Conservation (phyloP, 2,797 vertebrate genomes). For the Falco cherrug region DNA sequence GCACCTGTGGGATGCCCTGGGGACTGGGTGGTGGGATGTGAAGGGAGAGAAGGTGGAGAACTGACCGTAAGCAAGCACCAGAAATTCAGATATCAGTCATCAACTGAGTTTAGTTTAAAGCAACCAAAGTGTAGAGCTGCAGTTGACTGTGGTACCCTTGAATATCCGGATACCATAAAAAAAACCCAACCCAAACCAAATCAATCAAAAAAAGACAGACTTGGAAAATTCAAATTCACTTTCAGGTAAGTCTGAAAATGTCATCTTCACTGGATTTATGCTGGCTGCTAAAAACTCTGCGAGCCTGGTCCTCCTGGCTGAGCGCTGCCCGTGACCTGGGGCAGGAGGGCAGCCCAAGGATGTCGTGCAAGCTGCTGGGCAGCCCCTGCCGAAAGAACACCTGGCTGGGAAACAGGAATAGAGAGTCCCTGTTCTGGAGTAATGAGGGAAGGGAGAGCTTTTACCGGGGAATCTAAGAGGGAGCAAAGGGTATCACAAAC, state of each 20-base stretch:
- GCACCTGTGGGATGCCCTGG: accelerated
- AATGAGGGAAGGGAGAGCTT: not conserved
- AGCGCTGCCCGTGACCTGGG: not conserved
- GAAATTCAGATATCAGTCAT: no score
- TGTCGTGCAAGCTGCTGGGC: accelerated
- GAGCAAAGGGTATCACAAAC: accelerated
- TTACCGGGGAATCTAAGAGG: not conserved
- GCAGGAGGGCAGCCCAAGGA: not conserved
- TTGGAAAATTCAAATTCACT: not conserved
- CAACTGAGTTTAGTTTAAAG: not conserved
- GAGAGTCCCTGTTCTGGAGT: not conserved
- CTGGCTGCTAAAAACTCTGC: not conserved
- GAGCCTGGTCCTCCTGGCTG: not conserved
- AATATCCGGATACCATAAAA: not conserved
- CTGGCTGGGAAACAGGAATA: not conserved
- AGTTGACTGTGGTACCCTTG: accelerated
- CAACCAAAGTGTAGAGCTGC: not conserved
- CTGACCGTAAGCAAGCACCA: not conserved
- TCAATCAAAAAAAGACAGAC: no score
- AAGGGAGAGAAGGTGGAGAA: not conserved
- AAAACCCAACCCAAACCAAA: no score
- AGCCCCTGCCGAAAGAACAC: not conserved
- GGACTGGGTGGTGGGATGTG: accelerated
- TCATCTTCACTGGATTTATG: not conserved
- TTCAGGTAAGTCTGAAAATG: not conserved